phyloP scores from a whole-genome alignment of 2,797 vertebrate genomes.

The Adelosebastes latens region DNA sequence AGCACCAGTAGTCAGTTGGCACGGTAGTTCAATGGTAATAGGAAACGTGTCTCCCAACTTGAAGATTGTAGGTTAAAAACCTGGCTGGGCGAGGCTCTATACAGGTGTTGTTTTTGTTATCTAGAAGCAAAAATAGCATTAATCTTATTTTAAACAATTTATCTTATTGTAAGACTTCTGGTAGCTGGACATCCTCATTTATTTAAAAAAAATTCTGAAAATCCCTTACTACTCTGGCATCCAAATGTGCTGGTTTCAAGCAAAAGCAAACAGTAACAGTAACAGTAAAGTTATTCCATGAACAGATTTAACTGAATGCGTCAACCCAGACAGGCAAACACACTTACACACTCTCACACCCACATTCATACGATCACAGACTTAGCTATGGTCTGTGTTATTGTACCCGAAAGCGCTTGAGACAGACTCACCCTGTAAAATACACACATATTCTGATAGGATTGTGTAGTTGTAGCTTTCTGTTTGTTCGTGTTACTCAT shows the following conservation, averaged over 20 bases:
- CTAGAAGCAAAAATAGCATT: background rate
- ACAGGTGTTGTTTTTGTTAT: background rate
- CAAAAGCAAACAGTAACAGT: background rate
- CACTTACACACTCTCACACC: constrained; percentile 22
- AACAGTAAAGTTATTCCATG: background rate
- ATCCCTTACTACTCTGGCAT: background rate
- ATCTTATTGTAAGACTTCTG: background rate
- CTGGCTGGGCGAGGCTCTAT: background rate
- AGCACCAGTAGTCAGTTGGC: background rate
- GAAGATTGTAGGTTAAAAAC: background rate
- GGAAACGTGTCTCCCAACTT: background rate
- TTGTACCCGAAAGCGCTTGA: constrained; percentile 55
- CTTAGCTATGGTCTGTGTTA: constrained; percentile 25
- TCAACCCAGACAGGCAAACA: constrained; percentile 45
- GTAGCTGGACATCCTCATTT: no score
- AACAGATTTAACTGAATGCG: background rate
- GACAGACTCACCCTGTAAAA: constrained; percentile 67
- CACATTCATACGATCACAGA: constrained; percentile 23
- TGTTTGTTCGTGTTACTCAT: constrained; percentile 64
- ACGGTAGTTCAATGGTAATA: background rate
- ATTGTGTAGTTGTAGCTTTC: constrained; percentile 46
- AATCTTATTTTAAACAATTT: background rate
- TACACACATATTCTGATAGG: constrained; percentile 62
- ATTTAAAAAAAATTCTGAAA: background rate
- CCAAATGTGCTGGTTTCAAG: background rate